Conservation (phyloP, 2,797 vertebrate species). For the Brotula barbata region DNA sequence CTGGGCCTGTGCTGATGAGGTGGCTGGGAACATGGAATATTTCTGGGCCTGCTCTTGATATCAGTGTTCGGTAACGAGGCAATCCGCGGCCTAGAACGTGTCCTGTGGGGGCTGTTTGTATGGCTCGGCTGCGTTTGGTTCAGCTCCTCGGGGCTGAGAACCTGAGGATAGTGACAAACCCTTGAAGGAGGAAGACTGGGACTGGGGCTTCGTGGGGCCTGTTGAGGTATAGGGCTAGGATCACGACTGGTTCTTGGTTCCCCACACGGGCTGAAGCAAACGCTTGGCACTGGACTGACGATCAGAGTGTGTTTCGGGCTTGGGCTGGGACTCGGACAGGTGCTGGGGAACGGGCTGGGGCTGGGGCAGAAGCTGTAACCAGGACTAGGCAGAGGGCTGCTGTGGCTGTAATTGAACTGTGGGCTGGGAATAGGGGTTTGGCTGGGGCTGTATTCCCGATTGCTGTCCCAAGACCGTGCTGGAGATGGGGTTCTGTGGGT, state of each 20-base stretch:
- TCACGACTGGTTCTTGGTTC: slow-evolving; percentile 65
- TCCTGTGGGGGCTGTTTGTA: slow-evolving; percentile 56
- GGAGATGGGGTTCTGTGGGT: slow-evolving; percentile 74
- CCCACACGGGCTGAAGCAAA: slow-evolving; percentile 67
- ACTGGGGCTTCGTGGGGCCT: slow-evolving; percentile 62
- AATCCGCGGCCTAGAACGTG: slow-evolving; percentile 67
- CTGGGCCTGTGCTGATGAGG: slow-evolving; percentile 50
- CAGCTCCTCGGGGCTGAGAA: slow-evolving; percentile 48
- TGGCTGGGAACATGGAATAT: slow-evolving; percentile 35
- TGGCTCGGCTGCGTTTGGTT: slow-evolving; percentile 43
- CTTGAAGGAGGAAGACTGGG: slow-evolving; percentile 57
- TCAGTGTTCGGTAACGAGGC: slow-evolving; percentile 43
- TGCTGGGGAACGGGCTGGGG: slow-evolving; percentile 75
- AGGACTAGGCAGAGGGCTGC: slow-evolving; percentile 71
- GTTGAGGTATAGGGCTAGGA: slow-evolving; percentile 65
- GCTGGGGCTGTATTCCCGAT: slow-evolving; percentile 76
- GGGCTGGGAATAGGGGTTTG: slow-evolving; percentile 81
- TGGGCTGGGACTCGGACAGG: slow-evolving; percentile 73
- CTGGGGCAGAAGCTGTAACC: slow-evolving; percentile 76
- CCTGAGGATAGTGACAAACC: slow-evolving; percentile 39
- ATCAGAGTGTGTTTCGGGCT: slow-evolving; percentile 60
- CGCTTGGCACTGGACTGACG: slow-evolving; percentile 60
- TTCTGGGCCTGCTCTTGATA: slow-evolving; percentile 53
- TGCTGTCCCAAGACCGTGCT: slow-evolving; percentile 76
- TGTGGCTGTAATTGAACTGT: slow-evolving; percentile 75